Evolutionary conservation across 2,113 vertebrate species (phyloP), one percentile per base, ranked within the genome.

Genomic region (Osmerus mordax): DNA sequence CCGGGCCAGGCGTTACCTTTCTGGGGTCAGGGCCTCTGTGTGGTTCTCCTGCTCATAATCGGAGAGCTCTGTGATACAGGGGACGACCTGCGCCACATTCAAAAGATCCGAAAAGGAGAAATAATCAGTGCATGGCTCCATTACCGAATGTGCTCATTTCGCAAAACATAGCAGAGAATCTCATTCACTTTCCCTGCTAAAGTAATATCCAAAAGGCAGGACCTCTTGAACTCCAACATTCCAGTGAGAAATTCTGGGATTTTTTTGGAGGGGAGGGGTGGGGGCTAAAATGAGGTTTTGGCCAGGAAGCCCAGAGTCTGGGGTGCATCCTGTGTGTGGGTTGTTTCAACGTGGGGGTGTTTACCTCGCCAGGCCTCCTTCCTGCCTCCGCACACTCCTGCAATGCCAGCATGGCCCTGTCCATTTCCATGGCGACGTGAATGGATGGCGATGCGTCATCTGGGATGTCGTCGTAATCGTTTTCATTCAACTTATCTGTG

Each of bases 391-490:
- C 41, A 12, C 41, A 47, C 41, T 84, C 88, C 75, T 84, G 83
- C 73, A 77, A 14, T 73, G 51, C 82, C 88, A 91, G 3, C 67
- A 81, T 68, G 85, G 92, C 65, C 70, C 89, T 92, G 77, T 95
- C 94, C 60, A 82, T 76, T 51, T 94, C 94, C 78, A 89, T 87
- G 65, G 92, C 72, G 23, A 80, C 78, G 82, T 93, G 4, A 73
- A 75, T 15, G 77, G 91, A 86, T 83, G 82, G n/a, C 90, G 69
- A 83, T 2, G 82, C 78, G 16, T 94, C 91, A 53, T 90, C 92
- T 67, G 83, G 68, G 72, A 93, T 89, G 3, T 93, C 93, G 12
- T 93, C 93, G 25, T 85, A 76, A 9, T 96, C 94, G 0, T 88
- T 88, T 16, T 98, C 96, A 60, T 90, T 95, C 65, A 85, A 56